Conservation (phyloP, 2,797 vertebrate species). For the Trematomus bernacchii region DNA sequence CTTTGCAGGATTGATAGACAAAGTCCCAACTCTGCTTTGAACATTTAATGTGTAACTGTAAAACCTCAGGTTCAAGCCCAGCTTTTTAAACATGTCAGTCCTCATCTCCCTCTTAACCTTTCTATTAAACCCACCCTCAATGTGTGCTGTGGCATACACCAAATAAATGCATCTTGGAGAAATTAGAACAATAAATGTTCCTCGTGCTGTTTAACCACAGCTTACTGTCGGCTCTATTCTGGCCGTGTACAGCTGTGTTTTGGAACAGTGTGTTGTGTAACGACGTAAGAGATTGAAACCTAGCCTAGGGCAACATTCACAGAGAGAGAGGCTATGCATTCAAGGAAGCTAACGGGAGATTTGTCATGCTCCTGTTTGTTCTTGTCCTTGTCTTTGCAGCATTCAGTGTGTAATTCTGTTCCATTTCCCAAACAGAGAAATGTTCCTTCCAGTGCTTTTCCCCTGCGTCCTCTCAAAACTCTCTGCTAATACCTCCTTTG, state of each 20-base stretch:
- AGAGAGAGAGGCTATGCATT: neutral
- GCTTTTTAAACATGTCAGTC: constrained; percentile 12
- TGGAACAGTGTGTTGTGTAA: constrained; percentile 26
- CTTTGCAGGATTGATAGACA: neutral
- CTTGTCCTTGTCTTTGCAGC: constrained; percentile 21
- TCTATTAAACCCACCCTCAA: neutral
- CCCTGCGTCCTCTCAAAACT: neutral
- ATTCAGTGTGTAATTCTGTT: constrained; percentile 18
- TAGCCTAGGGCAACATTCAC: constrained; percentile 28
- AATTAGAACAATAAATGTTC: constrained; percentile 32
- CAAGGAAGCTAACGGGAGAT: neutral
- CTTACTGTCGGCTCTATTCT: neutral
- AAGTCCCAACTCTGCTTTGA: neutral
- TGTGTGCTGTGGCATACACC: neutral
- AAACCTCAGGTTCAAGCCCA: neutral
- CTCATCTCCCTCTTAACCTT: constrained; percentile 14
- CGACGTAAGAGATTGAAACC: constrained; percentile 20
- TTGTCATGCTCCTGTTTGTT: constrained; percentile 16
- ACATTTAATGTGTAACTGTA: neutral
- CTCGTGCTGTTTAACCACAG: constrained; percentile 13
- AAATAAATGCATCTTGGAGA: constrained; percentile 9
- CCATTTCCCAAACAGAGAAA: constrained; percentile 4
- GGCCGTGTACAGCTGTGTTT: constrained; percentile 3
- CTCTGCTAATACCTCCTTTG: constrained; percentile 1
- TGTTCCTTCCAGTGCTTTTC: neutral